phyloP scores from a whole-genome alignment of 2,113 vertebrate genomes.

The Dromas ardeola region DNA sequence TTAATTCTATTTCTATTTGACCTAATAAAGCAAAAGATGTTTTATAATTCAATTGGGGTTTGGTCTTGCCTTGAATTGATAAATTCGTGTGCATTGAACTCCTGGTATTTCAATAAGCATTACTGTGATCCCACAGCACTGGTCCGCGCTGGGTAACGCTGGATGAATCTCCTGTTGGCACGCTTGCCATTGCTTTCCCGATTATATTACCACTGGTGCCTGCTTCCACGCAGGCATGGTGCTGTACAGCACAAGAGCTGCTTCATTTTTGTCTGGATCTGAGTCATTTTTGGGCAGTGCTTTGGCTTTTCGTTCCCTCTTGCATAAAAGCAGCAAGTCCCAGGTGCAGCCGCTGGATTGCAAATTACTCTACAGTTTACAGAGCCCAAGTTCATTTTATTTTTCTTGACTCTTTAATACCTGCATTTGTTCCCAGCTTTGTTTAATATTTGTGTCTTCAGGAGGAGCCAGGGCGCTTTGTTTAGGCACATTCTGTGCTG shows the following conservation, averaged over 20 bases:
- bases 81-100: not conserved
- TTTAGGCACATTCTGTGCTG: not conserved
- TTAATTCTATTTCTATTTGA: conserved; percentile 39
- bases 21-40: conserved; percentile 40
- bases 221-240: not conserved
- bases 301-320: not conserved
- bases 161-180: not conserved
- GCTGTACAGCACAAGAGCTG: not conserved
- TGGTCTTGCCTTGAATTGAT: conserved; percentile 9
- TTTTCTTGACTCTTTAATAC: not conserved
- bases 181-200: not conserved
- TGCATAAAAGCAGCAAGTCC: not conserved
- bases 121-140: not conserved
- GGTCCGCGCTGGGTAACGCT: fast-evolving
- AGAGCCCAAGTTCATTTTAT: not conserved
- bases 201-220: not conserved
- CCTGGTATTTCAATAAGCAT: not conserved
- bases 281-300: not conserved
- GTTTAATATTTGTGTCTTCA: not conserved
- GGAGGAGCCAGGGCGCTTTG: not conserved
- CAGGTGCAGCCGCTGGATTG: not conserved
- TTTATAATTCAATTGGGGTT: conserved; percentile 32
- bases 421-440: not conserved
- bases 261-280: not conserved
- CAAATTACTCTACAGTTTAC: not conserved